Conservation (phyloP, 2,888 invertebrate genomes). For the Galerucella pusilla region DNA sequence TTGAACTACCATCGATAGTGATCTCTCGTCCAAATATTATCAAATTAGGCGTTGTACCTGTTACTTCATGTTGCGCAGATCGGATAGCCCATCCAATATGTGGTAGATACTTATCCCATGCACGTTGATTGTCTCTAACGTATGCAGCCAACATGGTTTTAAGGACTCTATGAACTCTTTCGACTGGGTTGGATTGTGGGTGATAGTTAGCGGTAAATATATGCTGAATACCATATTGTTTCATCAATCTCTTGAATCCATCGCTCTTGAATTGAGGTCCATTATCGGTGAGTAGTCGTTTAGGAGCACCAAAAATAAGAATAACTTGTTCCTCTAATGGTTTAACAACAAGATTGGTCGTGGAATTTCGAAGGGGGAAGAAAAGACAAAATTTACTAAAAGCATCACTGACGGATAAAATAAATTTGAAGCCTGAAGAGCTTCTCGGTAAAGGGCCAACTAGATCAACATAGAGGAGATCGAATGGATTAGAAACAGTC, state of each 20-base stretch:
- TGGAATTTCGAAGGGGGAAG: constrained; percentile 34
- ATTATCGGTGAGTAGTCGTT: constrained; percentile 41
- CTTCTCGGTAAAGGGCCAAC: constrained; percentile 43
- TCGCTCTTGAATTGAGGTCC: constrained; percentile 40
- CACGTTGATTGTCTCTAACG: constrained; percentile 7
- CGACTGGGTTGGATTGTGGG: constrained; percentile 37
- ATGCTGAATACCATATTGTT: constrained; percentile 17
- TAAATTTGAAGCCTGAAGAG: constrained; percentile 33
- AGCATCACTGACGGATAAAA: constrained; percentile 39
- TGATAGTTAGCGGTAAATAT: constrained; percentile 35
- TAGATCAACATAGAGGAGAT: constrained; percentile 30
- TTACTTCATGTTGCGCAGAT: too few relatives aligned
- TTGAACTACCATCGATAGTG: too few relatives aligned
- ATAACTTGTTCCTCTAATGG: constrained; percentile 39
- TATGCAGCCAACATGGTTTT: constrained; percentile 32
- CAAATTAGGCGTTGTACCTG: too few relatives aligned
- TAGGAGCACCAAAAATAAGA: constrained; percentile 39
- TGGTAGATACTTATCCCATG: too few relatives aligned
- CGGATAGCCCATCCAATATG: too few relatives aligned
- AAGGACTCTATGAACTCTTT: constrained; percentile 38
- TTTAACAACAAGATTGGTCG: constrained; percentile 30
- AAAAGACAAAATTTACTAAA: constrained; percentile 40
- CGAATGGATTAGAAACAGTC: constrained; percentile 9
- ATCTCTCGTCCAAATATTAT: too few relatives aligned
- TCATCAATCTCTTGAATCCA: constrained; percentile 5